Evolutionary conservation across 2,113 vertebrate genomes (phyloP).

Genomic region (Prietella phreatophila): DNA sequence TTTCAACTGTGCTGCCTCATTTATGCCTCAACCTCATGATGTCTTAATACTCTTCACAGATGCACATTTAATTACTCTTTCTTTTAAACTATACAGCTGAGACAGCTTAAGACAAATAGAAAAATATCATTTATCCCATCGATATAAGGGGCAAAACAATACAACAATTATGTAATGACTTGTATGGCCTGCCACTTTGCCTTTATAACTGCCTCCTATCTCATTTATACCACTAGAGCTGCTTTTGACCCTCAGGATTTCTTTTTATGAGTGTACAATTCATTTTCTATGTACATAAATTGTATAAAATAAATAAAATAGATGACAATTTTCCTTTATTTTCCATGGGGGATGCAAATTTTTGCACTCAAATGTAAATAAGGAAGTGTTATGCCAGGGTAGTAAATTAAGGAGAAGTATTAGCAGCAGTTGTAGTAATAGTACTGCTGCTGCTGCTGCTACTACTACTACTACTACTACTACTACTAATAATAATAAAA

Average conservation of each 20-base stretch:
- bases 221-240: neutral
- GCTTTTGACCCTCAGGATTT: neutral
- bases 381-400: neutral
- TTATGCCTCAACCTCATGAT: neutral
- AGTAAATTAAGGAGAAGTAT: neutral
- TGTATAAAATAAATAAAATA: too few species aligned
- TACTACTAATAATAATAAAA: neutral
- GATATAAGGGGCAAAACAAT: too few species aligned
- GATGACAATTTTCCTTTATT: neutral
- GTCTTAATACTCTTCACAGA: neutral
- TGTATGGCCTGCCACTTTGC: neutral
- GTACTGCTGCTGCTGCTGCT: neutral
- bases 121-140: neutral
- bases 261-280: neutral
- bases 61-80: neutral
- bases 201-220: neutral
- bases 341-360: neutral
- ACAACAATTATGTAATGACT: neutral
- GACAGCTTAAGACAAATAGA: neutral
- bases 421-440: neutral
- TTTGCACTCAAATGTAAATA: neutral
- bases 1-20: neutral
- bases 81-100: neutral
- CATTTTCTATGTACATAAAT: neutral
- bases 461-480: neutral